Percentiles rank a stretch among this genome's conserved stretches.
These are phyloP conservation scores for Heliconius cydno DNA, from an alignment of 2,888 invertebrate species.

Conservation along the genomic window DNA sequence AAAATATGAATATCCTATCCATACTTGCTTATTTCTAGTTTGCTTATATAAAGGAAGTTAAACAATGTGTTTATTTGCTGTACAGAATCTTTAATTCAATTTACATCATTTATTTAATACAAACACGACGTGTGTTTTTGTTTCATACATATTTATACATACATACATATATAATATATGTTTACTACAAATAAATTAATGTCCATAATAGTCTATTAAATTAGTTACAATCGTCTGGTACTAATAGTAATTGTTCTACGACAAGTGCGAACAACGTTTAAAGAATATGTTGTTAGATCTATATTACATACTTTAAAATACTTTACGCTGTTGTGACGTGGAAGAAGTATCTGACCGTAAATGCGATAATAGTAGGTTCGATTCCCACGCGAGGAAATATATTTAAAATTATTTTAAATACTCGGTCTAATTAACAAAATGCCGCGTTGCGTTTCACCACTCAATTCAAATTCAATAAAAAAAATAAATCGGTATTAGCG, in stretches of 20 bases:
- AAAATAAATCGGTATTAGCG: no score
- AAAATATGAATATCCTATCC: background rate
- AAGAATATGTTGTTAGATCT: background rate
- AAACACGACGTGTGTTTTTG: background rate
- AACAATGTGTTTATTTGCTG: background rate
- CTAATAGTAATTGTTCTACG: background rate
- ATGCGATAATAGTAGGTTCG: background rate
- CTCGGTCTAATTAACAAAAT: no score
- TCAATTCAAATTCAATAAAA: no score
- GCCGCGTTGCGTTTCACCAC: no score
- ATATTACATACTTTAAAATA: background rate
- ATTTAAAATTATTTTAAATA: background rate
- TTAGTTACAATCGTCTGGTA: background rate
- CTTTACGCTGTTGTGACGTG: background rate
- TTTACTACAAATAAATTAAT: background rate
- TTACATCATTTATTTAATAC: constrained; percentile 8
- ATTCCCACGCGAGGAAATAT: background rate
- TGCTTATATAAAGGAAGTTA: background rate
- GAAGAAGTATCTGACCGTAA: no score
- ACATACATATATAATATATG: background rate
- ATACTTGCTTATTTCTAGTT: background rate
- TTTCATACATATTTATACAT: constrained; percentile 5
- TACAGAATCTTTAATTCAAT: constrained; percentile 17
- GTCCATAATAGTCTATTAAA: background rate
- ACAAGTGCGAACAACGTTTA: background rate